Base-by-base conservation (phyloP, 2,888 invertebrate genomes). In the Diploptera punctata region DNA sequence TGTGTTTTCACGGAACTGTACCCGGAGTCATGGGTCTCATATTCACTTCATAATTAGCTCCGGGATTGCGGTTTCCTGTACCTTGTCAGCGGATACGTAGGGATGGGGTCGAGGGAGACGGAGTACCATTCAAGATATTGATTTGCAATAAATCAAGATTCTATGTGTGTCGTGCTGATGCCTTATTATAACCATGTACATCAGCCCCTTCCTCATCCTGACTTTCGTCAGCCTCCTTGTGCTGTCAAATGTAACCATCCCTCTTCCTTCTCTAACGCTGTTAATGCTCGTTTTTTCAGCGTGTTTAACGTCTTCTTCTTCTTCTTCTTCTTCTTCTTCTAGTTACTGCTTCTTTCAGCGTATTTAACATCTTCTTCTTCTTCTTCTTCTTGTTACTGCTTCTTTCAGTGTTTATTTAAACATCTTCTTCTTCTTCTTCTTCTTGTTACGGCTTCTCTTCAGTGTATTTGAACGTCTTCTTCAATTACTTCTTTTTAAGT, bases 61-160 rank as follows among this genome's bases (percentile, higher is more conserved):
- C 33, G 72, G 68, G 68, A 72, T 72, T 72, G 68, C 68, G 47
- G 68, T 72, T 72, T 67, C 68, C 68, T 72, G 72, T 72, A 57
- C 67, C 68, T 57, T 72, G 72, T 72, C 72, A 72, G 52, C 21
- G 24, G 38, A 16, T 9, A 33, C 38, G 5, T 62, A 31, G n/a
- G 18, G 62, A 18, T 33, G 49, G 19, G 19, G 49, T 3, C 9
- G 49, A 21, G 49, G 19, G 5, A 9, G 61, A 33, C n/a, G 38
- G 61, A 7, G 62, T 62, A 43, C 43, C 62, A 62, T 38, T 62
- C 62, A 62, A 43, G 62, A 24, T 62, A 62, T 62, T 62, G 62
- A 62, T 62, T 68, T 68, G 57, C 68, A 54, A 68, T 68, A 68
- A 68, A 68, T 68, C 68, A 68, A 68, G 68, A 24, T 38, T 52